Evolutionary conservation across 1,140 invertebrate genomes (phyloP), one percentile per base, ranked within the genome.

Genomic region (Meloidogyne floridensis): DNA sequence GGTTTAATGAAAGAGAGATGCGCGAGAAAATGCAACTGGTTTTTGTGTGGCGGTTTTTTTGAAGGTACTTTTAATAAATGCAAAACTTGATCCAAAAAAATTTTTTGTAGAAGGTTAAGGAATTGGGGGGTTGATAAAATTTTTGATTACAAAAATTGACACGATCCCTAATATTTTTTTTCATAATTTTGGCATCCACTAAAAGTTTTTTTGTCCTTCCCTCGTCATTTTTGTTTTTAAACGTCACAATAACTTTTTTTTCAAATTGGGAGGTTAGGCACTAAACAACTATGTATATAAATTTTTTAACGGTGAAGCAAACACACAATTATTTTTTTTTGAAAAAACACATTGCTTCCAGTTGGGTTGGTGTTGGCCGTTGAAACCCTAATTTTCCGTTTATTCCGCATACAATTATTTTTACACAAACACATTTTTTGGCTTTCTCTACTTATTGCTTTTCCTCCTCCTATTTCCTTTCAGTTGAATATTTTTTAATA

Each of bases 1-100:
- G 15, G 4, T 65, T n/a, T 18, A 15, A n/a, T n/a, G 2, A n/a
- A 65, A 65, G n/a, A 15, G 15, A 65, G 59, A 18, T 65, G 59
- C 15, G 59, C 59, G 56, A 15, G n/a, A 65, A 65, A 65, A 65
- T 6, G 15, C 59, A 65, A 65, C 59, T 65, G 59, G 59, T 65
- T 65, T 65, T 65, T 65, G n/a, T 65, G 59, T 15, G 59, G 59
- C 15, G n/a, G 7, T 65, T 65, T 65, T 65, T 65, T 4, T 65
- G 59, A n/a, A 65, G n/a, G 59, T 65, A 65, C 59, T n/a, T 65
- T 65, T 5, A 65, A n/a, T 65, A n/a, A n/a, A 65, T 65, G n/a
- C n/a, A 65, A 65, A 65, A 65, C 59, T 65, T 65, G 59, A 65
- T 65, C 7, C 10, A 65, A 65, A 65, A 65, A 65, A 13, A 59